Percentiles rank a stretch among this genome's conserved stretches.
Conservation (phyloP, 2,888 invertebrate genomes). For the Tanytarsus gracilentus region DNA sequence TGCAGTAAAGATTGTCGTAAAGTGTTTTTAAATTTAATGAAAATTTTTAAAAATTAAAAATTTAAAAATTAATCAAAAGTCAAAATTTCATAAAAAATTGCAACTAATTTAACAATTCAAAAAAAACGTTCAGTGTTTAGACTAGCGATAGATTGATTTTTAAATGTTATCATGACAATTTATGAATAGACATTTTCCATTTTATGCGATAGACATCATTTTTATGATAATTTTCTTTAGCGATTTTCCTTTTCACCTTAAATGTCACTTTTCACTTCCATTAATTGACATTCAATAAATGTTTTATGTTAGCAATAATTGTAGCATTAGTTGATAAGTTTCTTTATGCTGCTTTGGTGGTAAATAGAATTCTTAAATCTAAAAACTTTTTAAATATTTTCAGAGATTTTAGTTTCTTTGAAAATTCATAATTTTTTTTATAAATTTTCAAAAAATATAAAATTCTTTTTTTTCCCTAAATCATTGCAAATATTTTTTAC, state of each 20-base stretch:
- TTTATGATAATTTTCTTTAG: background rate
- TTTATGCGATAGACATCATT: no score
- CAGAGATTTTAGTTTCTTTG: no score
- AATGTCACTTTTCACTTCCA: background rate
- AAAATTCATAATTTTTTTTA: no score
- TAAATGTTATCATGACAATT: no score
- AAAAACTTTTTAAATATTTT: no score
- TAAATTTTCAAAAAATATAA: no score
- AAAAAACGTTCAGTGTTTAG: background rate
- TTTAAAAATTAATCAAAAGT: background rate
- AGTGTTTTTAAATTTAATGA: background rate
- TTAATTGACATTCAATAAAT: conserved; percentile 12
- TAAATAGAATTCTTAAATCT: no score
- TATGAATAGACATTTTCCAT: no score
- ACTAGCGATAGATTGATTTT: no score
- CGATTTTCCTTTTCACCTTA: background rate
- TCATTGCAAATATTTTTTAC: no score
- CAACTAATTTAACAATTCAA: background rate
- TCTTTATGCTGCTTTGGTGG: no score
- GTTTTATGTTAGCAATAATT: background rate
- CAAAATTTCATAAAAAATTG: background rate
- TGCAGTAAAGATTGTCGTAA: background rate
- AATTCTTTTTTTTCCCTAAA: no score
- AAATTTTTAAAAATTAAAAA: background rate
- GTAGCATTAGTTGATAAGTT: background rate